Percentiles rank a stretch among this genome's conserved stretches.
These are phyloP conservation scores for Anisognathus igniventris DNA, from an alignment of 2,797 vertebrate species.

Conservation along the genomic window DNA sequence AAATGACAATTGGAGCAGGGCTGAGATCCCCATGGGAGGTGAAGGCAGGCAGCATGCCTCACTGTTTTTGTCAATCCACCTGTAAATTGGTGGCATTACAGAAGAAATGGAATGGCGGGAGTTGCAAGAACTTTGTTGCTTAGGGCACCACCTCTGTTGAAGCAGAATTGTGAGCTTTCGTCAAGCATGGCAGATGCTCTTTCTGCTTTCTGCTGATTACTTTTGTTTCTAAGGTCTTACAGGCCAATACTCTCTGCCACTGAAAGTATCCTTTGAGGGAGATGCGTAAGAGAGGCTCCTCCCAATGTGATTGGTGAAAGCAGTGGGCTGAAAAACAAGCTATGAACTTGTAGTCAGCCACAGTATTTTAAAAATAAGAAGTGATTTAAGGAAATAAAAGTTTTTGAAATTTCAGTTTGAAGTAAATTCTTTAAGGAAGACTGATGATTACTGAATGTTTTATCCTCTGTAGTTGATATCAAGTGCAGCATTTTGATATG, in stretches of 20 bases:
- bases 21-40: neutral
- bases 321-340: neutral
- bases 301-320: neutral
- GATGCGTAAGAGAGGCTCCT: neutral
- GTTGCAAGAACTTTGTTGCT: neutral
- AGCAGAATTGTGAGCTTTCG: neutral
- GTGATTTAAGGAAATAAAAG: neutral
- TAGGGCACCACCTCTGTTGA: neutral
- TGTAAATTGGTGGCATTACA: neutral
- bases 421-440: neutral
- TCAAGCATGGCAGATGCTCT: neutral
- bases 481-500: neutral
- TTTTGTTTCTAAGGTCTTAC: neutral
- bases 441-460: neutral
- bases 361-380: neutral
- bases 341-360: neutral
- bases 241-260: neutral
- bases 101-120: neutral
- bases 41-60: neutral
- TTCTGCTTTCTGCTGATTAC: neutral
- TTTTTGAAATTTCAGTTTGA: neutral
- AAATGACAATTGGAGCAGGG: neutral
- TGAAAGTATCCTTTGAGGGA: neutral
- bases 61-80: neutral
- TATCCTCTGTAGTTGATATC: rapidly evolving